phyloP scores from a whole-genome alignment of 2,113 vertebrate genomes.

The Andinoacara biseriatus region DNA sequence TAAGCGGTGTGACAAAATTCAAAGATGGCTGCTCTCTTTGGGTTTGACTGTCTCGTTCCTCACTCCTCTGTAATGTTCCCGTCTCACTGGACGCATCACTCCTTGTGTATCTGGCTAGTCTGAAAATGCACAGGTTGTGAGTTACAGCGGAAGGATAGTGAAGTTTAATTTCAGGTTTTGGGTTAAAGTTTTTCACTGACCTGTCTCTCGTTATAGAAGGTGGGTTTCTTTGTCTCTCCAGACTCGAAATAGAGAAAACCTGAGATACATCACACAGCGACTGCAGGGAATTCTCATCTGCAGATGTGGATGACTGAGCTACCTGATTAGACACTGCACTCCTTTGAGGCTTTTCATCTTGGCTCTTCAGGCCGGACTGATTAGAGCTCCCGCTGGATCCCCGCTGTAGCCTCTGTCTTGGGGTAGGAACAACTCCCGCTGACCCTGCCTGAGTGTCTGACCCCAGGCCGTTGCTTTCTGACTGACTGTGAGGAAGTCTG shows the following conservation, averaged over 20 bases:
- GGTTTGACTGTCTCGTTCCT: constrained; percentile 12
- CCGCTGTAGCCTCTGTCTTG: constrained; percentile 82
- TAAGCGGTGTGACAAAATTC: background rate
- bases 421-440: constrained; percentile 49
- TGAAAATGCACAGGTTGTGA: constrained; percentile 69
- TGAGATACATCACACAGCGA: constrained; percentile 2
- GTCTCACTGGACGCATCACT: constrained; percentile 21
- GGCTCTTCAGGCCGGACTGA: constrained; percentile 73
- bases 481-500: constrained; percentile 54
- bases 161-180: constrained; percentile 77
- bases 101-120: constrained; percentile 29
- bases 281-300: constrained; percentile 32
- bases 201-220: constrained; percentile 36
- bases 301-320: constrained; percentile 4
- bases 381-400: constrained; percentile 85
- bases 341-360: constrained; percentile 31
- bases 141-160: constrained; percentile 59
- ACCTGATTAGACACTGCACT: constrained; percentile 3
- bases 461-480: constrained; percentile 64
- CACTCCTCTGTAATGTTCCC: background rate
- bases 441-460: constrained; percentile 43
- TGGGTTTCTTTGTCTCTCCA: constrained; percentile 33
- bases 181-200: constrained; percentile 49
- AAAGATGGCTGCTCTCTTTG: background rate
- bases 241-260: constrained; percentile 18